Evolutionary conservation across 2,797 vertebrate genomes (phyloP), one percentile per base, ranked within the genome.

Genomic region (Steatocranus sp.): DNA sequence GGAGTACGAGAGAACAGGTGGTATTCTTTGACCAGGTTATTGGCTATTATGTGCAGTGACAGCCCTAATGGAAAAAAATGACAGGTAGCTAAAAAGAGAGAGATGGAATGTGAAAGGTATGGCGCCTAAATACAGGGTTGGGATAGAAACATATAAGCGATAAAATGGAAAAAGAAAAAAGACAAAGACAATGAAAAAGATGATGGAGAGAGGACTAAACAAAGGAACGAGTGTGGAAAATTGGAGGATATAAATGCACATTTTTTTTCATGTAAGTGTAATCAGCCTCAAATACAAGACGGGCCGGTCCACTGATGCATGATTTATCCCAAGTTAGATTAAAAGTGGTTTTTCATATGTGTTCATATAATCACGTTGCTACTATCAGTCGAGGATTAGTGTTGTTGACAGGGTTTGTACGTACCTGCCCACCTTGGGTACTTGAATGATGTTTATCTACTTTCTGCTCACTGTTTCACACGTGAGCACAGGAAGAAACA

Each of bases 21-120:
- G 49, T 61, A 79, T 87, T 90, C 87, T 87, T 78, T 86, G 87
- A 89, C 87, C 87, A 58, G 83, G 83, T 90, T 89, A 94, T 94
- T 92, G 88, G 87, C 81, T 85, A 88, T 83, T 90, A 86, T 91
- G 85, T 83, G 88, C 63, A 73, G 83, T 78, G 91, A 89, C 93
- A 89, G 84, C 79, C 84, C 83, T 87, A 93, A 93, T 91, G 89
- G 88, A 81, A 92, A 91, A 92, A 90, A 86, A 93, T 87, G 91
- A 90, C 86, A 86, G 84, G 78, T n/a, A 83, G 75, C 78, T 53
- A 66, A 76, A 80, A 79, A 34, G 79, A 83, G 79, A 86, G 79
- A 83, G 86, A 93, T 86, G 81, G 75, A 87, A 88, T 75, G 75
- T 49, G 80, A 88, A 83, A 58, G 70, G 61, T 77, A 66, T 80